phyloP scores from a whole-genome alignment of 2,888 invertebrate genomes.

The Quadriops clusia region DNA sequence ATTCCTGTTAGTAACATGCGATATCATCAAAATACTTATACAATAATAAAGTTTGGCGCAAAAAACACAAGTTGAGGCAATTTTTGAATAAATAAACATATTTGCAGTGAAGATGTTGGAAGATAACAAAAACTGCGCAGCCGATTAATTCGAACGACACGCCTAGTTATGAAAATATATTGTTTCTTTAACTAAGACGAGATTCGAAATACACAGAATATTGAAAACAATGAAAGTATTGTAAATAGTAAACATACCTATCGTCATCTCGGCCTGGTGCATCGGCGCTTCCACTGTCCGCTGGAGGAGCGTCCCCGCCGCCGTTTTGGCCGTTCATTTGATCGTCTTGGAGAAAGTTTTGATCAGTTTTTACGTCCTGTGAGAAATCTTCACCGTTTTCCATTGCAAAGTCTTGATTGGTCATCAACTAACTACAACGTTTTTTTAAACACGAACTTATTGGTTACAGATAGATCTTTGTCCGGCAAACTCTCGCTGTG shows the following conservation, averaged over 20 bases:
- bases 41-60: too few relatives aligned
- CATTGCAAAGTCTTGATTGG: constrained; percentile 55
- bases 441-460: constrained; percentile 9
- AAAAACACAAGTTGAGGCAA: too few relatives aligned
- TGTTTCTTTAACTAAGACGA: too few relatives aligned
- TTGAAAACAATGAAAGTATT: too few relatives aligned
- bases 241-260: constrained; percentile 46
- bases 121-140: too few relatives aligned
- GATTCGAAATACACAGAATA: too few relatives aligned
- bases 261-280: constrained; percentile 71
- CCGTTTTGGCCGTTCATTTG: constrained; percentile 45
- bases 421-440: constrained; percentile 31
- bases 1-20: too few relatives aligned
- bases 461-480: constrained; percentile 25
- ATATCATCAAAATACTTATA: too few relatives aligned
- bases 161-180: too few relatives aligned
- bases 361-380: constrained; percentile 59
- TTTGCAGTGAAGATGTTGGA: too few relatives aligned
- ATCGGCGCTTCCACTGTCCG: constrained; percentile 61
- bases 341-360: constrained; percentile 44
- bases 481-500: constrained; percentile 26
- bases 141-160: too few relatives aligned
- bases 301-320: constrained; percentile 52
- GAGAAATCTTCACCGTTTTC: constrained; percentile 71
- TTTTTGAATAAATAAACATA: too few relatives aligned